Base-by-base conservation (phyloP, 1,140 invertebrate species). In the Belonocnema kinseyi region DNA sequence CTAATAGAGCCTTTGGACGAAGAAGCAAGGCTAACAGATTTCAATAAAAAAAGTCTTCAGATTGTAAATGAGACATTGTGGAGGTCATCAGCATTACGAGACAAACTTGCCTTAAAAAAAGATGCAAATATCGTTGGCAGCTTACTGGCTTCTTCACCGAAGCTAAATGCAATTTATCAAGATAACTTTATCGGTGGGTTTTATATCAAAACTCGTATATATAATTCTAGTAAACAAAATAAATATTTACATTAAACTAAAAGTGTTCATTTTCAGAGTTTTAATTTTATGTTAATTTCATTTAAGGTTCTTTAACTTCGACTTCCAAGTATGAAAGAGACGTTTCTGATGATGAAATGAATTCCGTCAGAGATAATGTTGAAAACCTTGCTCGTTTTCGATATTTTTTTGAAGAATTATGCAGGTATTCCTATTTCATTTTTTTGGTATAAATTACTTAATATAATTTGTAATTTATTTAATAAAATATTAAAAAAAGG, bases 401-500 rank as follows among this genome's bases (percentile, higher is more conserved):
- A 40, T 73, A 75, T 13, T 72, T 79, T 56, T 79, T 83, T 17
- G 74, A 81, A 11, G 82, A 72, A 52, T 58, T 85, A 14, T 86
- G 85, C 77, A 81, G 80, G 85, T 86, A 51, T 53, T 16, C 54
- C 51, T 13, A 54, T 74, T 74, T 17, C 0, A n/a, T n/a, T 72
- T 50, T 14, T 66, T 11, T 71, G 7, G 50, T 46, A 46, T 21
- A 16, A 75, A 72, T 54, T 11, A 26, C 33, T 26, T 51, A 52
- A 56, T 61, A 50, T 50, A 72, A 61, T 61, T 50, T 52, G 40
- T 1, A 0, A 7, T 46, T 46, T 10, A 46, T 7, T 7, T 1
- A 46, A 46, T 46, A 8, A 10, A 46, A 46, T 10, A 46, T 40
- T 40, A 2, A 7, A 40, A 40, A 40, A 7, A 40, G 8, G 40